Evolutionary conservation across 2,113 vertebrate species (phyloP).

Genomic region (Zosterops borbonicus): DNA sequence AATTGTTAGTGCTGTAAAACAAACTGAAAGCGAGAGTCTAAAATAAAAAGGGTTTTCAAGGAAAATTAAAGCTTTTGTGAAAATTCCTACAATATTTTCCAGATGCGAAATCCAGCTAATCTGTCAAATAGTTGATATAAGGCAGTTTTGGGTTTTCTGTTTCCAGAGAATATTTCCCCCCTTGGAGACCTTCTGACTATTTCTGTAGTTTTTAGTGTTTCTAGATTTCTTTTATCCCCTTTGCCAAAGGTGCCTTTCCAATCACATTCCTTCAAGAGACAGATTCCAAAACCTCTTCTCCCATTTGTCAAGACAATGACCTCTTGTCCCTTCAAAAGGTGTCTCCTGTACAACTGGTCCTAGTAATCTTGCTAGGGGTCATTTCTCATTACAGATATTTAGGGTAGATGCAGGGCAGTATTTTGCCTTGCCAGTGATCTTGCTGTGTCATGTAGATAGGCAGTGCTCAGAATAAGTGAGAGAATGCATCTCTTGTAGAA

Average conservation of each 20-base stretch:
- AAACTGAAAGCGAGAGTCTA: fast-evolving
- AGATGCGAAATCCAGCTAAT: not conserved
- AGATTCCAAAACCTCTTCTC: not conserved
- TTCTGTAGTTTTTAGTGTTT: not conserved
- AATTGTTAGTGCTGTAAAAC: not conserved
- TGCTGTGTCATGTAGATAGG: not conserved
- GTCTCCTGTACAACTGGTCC: not conserved
- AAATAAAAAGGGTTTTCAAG: not conserved
- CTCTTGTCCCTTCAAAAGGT: not conserved
- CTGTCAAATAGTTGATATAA: not conserved
- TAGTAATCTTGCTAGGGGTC: not conserved
- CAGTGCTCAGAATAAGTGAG: not conserved
- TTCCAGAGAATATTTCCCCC: not conserved
- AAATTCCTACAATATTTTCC: not conserved
- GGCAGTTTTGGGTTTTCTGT: not conserved
- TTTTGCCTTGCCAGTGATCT: not conserved
- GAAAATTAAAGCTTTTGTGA: not conserved
- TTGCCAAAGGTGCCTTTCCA: not conserved
- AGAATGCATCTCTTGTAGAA: not conserved
- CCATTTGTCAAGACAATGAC: not conserved
- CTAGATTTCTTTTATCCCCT: not conserved
- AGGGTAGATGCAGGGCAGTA: not conserved
- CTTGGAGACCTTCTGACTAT: not conserved
- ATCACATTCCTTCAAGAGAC: not conserved
- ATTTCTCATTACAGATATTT: not conserved